Evolutionary conservation across 1,140 invertebrate genomes (phyloP), one percentile per base, ranked within the genome.

Genomic region (Ectropis grisescens): DNA sequence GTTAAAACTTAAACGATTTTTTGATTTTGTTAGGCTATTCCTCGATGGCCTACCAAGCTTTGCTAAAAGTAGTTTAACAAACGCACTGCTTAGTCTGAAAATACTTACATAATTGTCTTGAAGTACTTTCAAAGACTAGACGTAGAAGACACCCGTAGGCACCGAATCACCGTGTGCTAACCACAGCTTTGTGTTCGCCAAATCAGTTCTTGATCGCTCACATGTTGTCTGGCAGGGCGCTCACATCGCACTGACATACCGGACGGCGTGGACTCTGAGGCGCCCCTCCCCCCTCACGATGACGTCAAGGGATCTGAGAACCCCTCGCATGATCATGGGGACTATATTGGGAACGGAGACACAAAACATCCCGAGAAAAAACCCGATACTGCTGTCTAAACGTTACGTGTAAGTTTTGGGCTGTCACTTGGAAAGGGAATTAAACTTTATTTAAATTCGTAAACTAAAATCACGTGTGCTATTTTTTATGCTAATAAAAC

Each of bases 301-400:
- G 81, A 80, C 61, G 69, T 85, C 54, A 78, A 74, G 37, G 78
- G 78, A 22, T 62, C 81, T 1, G 85, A 86, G 47, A 87, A 87
- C 52, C 85, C 84, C 15, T 75, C 84, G 14, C 84, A 85, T 49
- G 84, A 87, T 44, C 81, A 82, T 38, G 78, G 82, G 11, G 82
- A 85, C 34, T 85, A 85, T 58, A 85, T 85, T 58, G 65, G 65
- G 47, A 86, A 86, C 51, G 84, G 84, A 1, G 81, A 85, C 66
- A 84, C 84, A 33, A 79, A 85, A 52, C 69, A 72, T 29, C 59
- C 64, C 26, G 84, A 85, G 60, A 84, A 85, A 67, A 87, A 87
- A 56, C 84, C 85, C 4, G 84, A 87, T 56, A 87, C 85, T 0
- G 83, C 84, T 12, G 85, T 87, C 38, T 86, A 85, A 72, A 33